Conservation (phyloP, 2,797 vertebrate genomes). For the Apodemus agrarius region DNA sequence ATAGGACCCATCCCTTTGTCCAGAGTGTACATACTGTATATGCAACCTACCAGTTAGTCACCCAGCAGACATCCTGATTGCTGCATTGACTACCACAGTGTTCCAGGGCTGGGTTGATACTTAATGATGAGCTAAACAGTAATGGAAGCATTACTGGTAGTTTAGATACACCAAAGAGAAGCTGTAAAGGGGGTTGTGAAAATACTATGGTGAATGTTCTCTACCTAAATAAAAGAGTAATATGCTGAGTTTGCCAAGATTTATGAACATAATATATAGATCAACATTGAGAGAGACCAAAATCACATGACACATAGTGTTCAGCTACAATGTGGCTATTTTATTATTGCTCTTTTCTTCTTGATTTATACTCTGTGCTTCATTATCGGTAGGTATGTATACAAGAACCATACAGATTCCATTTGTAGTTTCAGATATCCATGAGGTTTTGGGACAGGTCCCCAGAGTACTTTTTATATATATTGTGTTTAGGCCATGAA, state of each 20-base stretch:
- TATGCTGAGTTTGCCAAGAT: not conserved
- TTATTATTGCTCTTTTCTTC: not conserved
- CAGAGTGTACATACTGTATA: not conserved
- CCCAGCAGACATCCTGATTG: not conserved
- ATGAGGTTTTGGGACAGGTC: not conserved
- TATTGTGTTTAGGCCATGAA: accelerated
- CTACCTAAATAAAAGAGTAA: not conserved
- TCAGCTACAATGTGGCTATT: not conserved
- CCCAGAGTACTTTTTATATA: not conserved
- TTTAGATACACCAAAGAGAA: not conserved
- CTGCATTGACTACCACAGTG: not conserved
- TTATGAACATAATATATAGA: not conserved
- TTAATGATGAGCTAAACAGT: not conserved
- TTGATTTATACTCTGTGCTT: not conserved
- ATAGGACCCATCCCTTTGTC: not conserved
- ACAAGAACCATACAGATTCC: not conserved
- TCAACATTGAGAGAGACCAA: not conserved
- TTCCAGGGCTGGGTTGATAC: no score
- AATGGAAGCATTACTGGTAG: no score
- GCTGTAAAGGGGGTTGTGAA: not conserved
- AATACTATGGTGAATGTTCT: not conserved
- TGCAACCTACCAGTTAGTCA: not conserved
- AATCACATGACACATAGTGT: not conserved
- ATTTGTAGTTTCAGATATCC: not conserved
- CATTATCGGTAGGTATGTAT: not conserved